Evolutionary conservation across 2,888 invertebrate species (phyloP).

Genomic region (Pristionchus exspectatus): DNA sequence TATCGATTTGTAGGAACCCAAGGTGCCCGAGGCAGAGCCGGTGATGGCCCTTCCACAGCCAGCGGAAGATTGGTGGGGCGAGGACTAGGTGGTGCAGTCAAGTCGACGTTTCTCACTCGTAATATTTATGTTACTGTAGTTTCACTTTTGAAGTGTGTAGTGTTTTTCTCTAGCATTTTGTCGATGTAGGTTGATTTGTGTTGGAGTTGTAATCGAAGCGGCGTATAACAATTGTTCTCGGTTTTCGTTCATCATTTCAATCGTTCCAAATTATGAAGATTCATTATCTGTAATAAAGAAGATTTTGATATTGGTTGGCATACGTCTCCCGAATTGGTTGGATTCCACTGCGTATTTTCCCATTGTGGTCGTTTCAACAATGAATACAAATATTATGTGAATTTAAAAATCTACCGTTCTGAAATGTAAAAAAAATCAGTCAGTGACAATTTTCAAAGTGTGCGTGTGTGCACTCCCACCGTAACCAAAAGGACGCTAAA

Average conservation of each 20-base stretch:
- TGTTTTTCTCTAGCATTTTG: neutral
- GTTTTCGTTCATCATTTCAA: slow-evolving; percentile 36
- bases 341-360: neutral
- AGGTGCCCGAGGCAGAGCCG: slow-evolving; percentile 46
- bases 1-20: slow-evolving; percentile 8
- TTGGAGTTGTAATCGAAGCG: slow-evolving; percentile 5
- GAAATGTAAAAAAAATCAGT: slow-evolving; percentile 16
- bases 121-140: neutral
- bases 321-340: neutral
- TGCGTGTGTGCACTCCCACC: neutral
- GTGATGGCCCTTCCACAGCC: neutral
- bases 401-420: neutral
- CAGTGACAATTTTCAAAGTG: neutral
- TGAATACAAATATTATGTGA: neutral
- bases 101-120: slow-evolving; percentile 1
- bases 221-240: slow-evolving; percentile 33
- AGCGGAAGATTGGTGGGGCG: slow-evolving; percentile 63
- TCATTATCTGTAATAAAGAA: neutral
- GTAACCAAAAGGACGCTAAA: slow-evolving; percentile 7
- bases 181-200: neutral
- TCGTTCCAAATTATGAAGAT: slow-evolving; percentile 4
- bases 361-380: neutral
- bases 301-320: neutral
- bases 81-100: slow-evolving; percentile 53
- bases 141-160: neutral